Base-by-base conservation (phyloP, 35 echinoderm and acorn worm genomes). In the Patiria miniata region DNA sequence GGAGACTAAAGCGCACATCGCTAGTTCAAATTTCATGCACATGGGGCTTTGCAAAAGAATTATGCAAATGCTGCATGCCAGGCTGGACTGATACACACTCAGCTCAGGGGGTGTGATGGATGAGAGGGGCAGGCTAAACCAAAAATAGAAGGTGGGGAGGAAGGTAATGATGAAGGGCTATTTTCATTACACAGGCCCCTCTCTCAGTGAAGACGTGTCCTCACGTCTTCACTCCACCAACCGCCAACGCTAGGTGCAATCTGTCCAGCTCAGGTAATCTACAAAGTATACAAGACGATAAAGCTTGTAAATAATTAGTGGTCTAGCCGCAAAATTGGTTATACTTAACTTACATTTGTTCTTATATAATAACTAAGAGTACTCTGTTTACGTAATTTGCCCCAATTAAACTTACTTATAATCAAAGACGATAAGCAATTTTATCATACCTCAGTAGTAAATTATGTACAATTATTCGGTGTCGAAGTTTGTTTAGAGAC, bases 181-280 rank as follows among this genome's bases (percentile, higher is more conserved):
- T 14, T 14, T 55, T 55, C 19, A 54, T 19, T 54, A 54, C 52
- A 54, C 52, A 54, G 52, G n/a, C n/a, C 52, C 52, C 52, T 19
- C 52, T 54, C 52, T 54, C 52, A 8, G 52, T 54, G 19, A 54
- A 54, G 52, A 54, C 19, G 52, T 54, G 52, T 54, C 52, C 52
- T 55, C 52, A 55, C n/a, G n/a, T n/a, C n/a, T n/a, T n/a, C n/a
- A n/a, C n/a, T n/a, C 52, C 52, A 55, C 52, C 52, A 55, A 55
- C 21, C 52, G 21, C 52, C 52, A 0, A 55, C 10, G 52, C 52
- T 9, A 55, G 52, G 52, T 21, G 21, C 21, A 21, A 55, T 55
- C 52, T 21, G 21, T 55, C 52, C 0, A 54, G 52, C 52, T 54
- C 52, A 54, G 52, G 8, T 8, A 55, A 55, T 55, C 10, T 14